Percentiles rank a stretch among this genome's conserved stretches.
Evolutionary conservation across 2,113 vertebrate species (phyloP).

Genomic region (Dromiciops gliroides): DNA sequence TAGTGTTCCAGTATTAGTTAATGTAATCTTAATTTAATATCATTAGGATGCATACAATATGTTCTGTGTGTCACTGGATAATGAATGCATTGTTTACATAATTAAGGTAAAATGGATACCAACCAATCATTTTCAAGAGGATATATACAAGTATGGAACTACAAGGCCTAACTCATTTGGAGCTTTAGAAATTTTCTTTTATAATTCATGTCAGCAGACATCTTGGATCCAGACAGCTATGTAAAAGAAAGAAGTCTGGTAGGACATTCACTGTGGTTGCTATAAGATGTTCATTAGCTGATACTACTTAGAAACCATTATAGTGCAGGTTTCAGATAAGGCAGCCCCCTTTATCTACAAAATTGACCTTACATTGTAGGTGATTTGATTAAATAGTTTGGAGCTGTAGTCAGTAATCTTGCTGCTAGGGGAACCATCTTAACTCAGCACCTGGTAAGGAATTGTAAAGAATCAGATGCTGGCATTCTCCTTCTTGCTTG

Average conservation of each 20-base stretch:
- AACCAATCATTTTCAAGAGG: conserved; percentile 60
- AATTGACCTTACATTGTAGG: conserved; percentile 61
- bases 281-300: conserved; percentile 16
- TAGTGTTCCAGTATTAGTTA: conserved; percentile 72
- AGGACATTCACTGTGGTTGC: background rate
- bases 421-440: conserved; percentile 61
- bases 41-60: conserved; percentile 69
- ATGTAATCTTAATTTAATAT: conserved; percentile 66
- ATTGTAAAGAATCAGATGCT: background rate
- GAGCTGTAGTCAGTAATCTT: conserved; percentile 32
- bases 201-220: background rate
- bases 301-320: conserved; percentile 46
- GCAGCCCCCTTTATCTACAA: conserved; percentile 23
- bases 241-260: conserved; percentile 17
- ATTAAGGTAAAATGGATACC: conserved; percentile 66
- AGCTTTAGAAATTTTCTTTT: conserved; percentile 67
- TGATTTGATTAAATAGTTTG: conserved; percentile 66
- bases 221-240: conserved; percentile 16
- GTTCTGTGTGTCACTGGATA: conserved; percentile 64
- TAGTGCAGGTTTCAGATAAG: conserved; percentile 57
- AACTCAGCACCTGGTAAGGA: conserved; percentile 49
- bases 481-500: background rate
- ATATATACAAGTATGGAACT: conserved; percentile 48
- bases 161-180: conserved; percentile 45
- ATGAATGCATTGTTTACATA: conserved; percentile 69